phyloP scores from a whole-genome alignment of 2,113 vertebrate species.

The Dasyprocta punctata region DNA sequence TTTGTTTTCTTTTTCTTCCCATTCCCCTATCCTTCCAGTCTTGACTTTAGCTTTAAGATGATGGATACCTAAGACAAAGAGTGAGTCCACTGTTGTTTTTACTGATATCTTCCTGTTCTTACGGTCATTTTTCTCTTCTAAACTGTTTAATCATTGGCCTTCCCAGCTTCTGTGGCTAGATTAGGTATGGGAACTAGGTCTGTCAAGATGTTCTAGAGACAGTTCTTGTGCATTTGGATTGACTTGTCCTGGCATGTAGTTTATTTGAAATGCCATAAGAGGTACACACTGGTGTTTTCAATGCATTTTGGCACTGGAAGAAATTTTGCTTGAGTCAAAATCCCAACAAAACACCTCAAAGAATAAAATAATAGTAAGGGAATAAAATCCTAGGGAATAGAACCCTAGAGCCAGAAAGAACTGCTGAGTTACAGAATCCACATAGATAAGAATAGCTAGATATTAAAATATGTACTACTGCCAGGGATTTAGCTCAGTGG shows the following conservation, averaged over 20 bases:
- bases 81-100: background rate
- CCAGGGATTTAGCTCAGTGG: too few relatives aligned
- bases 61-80: background rate
- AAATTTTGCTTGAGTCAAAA: background rate
- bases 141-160: background rate
- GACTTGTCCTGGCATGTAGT: background rate
- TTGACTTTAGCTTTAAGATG: background rate
- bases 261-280: background rate
- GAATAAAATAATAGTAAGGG: background rate
- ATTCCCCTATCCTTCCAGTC: background rate
- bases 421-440: background rate
- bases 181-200: background rate
- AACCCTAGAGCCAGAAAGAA: background rate
- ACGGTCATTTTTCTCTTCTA: background rate
- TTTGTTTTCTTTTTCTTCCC: background rate
- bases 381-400: background rate
- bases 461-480: background rate
- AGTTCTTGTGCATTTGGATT: background rate
- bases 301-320: background rate
- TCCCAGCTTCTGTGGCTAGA: background rate
- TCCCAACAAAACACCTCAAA: background rate
- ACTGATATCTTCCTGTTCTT: background rate
- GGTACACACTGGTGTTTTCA: background rate
- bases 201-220: background rate
- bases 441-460: background rate